Base-by-base conservation (phyloP, 1,140 invertebrate genomes). In the Drosophila littoralis region DNA sequence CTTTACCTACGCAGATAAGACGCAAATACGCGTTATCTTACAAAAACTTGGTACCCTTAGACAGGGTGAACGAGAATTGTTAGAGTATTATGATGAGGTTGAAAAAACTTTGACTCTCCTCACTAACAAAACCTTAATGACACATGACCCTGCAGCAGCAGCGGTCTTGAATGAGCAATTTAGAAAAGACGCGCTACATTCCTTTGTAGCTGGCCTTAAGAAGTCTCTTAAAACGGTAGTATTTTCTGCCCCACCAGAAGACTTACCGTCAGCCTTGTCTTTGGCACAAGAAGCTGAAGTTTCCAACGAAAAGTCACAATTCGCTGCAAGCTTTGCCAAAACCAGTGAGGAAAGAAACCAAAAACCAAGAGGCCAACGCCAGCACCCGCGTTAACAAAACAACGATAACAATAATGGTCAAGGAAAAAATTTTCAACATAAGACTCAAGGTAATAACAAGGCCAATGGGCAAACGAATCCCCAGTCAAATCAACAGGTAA, bases 241-340 rank as follows among this genome's bases (percentile, higher is more conserved):
- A n/a, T n/a, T n/a, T n/a, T n/a, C n/a, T n/a, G n/a, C n/a, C n/a
- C n/a, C n/a, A n/a, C n/a, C n/a, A n/a, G n/a, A 22, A 22, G 22
- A 22, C 22, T 22, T 22, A 22, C 22, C 22, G 22, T 22, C 22
- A 22, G 22, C 22, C 22, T 22, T 22, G 22, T 22, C 22, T 22
- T 2, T 22, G 22, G 22, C 22, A 22, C 22, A 22, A 22, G 22
- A 22, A 22, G 22, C 22, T 22, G 22, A 22, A 22, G 22, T 22
- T 22, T 22, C 22, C 22, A 22, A 22, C 22, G 22, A 46, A 17
- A 22, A 17, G 22, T 46, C 43, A 17, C 43, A 46, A 17, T 46
- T 46, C 43, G 43, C 43, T 46, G 43, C 43, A 46, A 46, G 43
- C 7, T 46, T 46, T 8, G 43, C 43, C 6, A 48, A 48, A 22